phyloP scores from a whole-genome alignment of 2,888 invertebrate genomes.

The Stenurella melanura region DNA sequence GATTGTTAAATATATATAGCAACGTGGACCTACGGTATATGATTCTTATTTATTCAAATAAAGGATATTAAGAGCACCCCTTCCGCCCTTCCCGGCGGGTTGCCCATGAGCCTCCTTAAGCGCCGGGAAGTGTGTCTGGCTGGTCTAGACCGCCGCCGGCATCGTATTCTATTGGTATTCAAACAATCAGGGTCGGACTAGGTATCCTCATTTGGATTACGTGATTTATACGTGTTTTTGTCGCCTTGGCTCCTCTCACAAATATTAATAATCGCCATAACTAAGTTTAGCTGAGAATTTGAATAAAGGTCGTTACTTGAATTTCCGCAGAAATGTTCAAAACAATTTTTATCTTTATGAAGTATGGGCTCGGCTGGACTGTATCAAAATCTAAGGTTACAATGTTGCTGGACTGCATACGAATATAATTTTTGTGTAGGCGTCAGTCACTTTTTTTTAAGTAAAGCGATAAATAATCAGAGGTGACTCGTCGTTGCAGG shows the following conservation, averaged over 20 bases:
- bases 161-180: constrained; percentile 59
- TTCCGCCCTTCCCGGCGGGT: constrained; percentile 11
- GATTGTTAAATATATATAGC: too few relatives aligned
- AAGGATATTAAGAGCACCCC: neutral
- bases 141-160: constrained; percentile 63
- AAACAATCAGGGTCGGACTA: constrained; percentile 54
- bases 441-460: neutral
- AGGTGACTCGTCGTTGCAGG: neutral
- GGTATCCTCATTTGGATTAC: neutral
- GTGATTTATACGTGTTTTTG: constrained; percentile 5
- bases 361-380: neutral
- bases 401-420: neutral
- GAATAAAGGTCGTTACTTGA: neutral
- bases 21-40: too few relatives aligned
- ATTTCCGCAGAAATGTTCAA: neutral
- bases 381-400: neutral
- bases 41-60: too few relatives aligned
- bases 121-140: constrained; percentile 62
- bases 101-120: constrained; percentile 41
- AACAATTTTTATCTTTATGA: neutral
- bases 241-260: neutral
- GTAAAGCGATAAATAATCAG: neutral
- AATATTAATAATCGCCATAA: neutral
- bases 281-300: neutral
- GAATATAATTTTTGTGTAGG: neutral